Percentiles rank a stretch among this genome's conserved stretches.
These are phyloP conservation scores for Machaerirhynchus nigripectus DNA, from an alignment of 2,113 vertebrate species.

Conservation along the genomic window DNA sequence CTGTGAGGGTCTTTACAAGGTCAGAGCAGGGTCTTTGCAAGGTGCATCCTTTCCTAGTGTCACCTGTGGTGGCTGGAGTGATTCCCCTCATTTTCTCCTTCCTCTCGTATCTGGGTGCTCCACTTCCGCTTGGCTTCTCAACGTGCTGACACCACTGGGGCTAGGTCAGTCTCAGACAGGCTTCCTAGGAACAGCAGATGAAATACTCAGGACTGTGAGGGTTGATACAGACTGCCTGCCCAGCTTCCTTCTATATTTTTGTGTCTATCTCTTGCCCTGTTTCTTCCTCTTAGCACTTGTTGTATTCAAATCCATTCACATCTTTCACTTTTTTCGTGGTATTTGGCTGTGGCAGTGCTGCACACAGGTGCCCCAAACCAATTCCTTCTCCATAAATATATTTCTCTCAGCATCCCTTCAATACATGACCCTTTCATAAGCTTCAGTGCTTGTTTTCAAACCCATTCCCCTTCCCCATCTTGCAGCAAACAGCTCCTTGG, in stretches of 20 bases:
- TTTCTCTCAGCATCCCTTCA: not conserved
- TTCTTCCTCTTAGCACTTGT: not conserved
- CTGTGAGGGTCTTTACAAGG: not conserved
- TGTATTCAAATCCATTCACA: not conserved
- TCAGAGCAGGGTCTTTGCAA: not conserved
- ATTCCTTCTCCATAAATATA: not conserved
- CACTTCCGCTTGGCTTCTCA: not conserved
- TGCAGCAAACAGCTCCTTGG: not conserved
- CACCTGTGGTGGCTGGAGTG: not conserved
- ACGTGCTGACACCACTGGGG: not conserved
- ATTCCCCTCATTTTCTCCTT: not conserved
- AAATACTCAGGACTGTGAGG: not conserved
- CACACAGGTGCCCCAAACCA: not conserved
- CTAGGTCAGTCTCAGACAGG: not conserved
- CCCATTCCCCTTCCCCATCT: not conserved
- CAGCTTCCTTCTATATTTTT: not conserved
- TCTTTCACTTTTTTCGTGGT: not conserved
- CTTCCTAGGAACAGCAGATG: not conserved
- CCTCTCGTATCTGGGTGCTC: not conserved
- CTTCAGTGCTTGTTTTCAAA: slow-evolving; percentile 35
- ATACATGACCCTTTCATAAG: not conserved
- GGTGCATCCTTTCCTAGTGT: not conserved
- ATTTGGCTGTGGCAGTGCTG: not conserved
- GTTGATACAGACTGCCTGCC: not conserved
- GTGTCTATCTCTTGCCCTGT: not conserved